A percentile compares a stretch with the other conserved stretches of the same genome.
These are phyloP conservation scores for Pemphigus obesinymphae DNA, from an alignment of 1,140 invertebrate species.

Conservation along the genomic window DNA sequence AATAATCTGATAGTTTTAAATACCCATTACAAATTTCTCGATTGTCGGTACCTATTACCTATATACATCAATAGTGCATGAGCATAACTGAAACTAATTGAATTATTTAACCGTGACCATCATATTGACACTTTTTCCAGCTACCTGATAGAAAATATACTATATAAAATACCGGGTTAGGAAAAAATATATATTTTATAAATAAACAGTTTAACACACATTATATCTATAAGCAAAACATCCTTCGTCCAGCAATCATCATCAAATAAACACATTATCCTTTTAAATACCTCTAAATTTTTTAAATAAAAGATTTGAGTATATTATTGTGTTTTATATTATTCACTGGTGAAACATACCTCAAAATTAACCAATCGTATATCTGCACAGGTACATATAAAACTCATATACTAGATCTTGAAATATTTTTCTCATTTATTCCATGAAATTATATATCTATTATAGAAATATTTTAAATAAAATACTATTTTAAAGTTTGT, in stretches of 20 bases:
- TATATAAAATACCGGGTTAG: background rate
- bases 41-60: background rate
- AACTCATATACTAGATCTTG: too few relatives aligned
- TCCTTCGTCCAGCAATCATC: background rate
- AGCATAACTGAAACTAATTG: slow-evolving; percentile 33
- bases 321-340: background rate
- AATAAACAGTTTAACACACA: background rate
- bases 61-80: background rate
- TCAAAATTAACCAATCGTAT: too few relatives aligned
- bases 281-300: background rate
- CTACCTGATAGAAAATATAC: too few relatives aligned
- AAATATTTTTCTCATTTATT: too few relatives aligned
- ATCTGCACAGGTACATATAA: too few relatives aligned
- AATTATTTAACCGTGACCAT: slow-evolving; percentile 25
- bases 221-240: background rate
- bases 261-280: background rate
- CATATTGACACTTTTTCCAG: slow-evolving; percentile 12
- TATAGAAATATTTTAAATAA: too few relatives aligned
- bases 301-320: background rate
- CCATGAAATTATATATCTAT: too few relatives aligned
- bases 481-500: too few relatives aligned
- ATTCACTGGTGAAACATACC: too few relatives aligned
- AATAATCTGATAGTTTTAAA: background rate
- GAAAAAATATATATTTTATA: background rate
- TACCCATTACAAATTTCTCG: too few relatives aligned